Conservation (phyloP, 2,888 invertebrate genomes). For the Pseudococcus longispinus region DNA sequence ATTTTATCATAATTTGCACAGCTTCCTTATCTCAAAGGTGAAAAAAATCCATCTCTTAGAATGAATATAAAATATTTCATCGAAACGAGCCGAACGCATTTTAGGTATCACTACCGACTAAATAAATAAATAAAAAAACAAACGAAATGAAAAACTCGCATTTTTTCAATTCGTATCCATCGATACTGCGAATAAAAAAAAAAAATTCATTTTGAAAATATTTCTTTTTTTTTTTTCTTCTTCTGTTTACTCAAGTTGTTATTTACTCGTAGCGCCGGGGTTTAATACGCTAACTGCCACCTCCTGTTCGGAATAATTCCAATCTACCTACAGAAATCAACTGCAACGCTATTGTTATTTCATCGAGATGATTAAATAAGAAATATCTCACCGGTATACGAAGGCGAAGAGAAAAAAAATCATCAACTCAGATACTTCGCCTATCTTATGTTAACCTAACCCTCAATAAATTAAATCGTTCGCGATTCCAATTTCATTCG, state of each 20-base stretch:
- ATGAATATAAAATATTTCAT: neutral
- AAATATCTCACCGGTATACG: neutral
- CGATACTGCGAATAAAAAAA: neutral
- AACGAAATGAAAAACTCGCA: neutral
- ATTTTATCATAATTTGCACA: neutral
- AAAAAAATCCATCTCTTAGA: neutral
- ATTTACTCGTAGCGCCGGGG: neutral
- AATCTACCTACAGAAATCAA: neutral
- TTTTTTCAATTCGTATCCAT: neutral
- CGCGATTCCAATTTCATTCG: neutral
- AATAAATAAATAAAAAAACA: neutral
- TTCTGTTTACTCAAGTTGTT: constrained; percentile 11
- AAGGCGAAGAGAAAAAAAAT: neutral
- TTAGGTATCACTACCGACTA: neutral
- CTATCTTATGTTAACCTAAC: neutral
- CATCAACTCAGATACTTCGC: neutral
- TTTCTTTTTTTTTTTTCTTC: neutral
- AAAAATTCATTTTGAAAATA: neutral
- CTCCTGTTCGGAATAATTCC: neutral
- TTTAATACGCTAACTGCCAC: neutral
- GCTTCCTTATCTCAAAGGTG: neutral
- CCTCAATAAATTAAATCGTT: constrained; percentile 16
- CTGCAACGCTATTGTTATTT: neutral
- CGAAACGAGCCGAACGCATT: neutral
- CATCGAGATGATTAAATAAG: constrained; percentile 12